A percentile compares a stretch with the other conserved stretches of the same genome.
phyloP scores from a whole-genome alignment of 2,888 invertebrate genomes.

The Antitype chi region DNA sequence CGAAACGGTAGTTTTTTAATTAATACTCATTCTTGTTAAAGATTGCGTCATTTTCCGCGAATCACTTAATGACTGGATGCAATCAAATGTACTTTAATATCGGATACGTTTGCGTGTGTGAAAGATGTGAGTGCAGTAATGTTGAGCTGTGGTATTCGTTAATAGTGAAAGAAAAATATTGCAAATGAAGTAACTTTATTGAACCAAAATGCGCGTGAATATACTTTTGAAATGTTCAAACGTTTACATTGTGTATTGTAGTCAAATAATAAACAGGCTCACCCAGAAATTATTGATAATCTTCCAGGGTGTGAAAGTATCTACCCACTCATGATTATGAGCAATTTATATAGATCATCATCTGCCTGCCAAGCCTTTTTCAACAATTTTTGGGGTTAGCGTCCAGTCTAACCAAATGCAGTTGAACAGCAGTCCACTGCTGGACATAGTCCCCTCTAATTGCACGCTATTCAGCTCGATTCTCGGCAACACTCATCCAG shows the following conservation, averaged over 20 bases:
- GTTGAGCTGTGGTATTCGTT: neutral
- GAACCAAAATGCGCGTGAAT: neutral
- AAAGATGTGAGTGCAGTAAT: neutral
- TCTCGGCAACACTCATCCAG: too few species aligned
- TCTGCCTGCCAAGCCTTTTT: too few species aligned
- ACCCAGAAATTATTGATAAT: neutral
- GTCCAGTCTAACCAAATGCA: too few species aligned
- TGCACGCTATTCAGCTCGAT: too few species aligned
- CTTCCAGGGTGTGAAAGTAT: neutral
- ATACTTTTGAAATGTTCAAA: neutral
- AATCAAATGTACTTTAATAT: slow-evolving; percentile 37
- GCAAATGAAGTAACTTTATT: neutral
- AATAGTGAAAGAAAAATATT: neutral
- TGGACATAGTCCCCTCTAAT: too few species aligned
- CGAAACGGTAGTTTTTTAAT: slow-evolving; percentile 2
- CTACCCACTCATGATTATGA: too few species aligned
- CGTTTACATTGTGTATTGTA: too few species aligned
- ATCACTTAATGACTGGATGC: slow-evolving; percentile 46
- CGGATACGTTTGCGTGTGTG: slow-evolving; percentile 24
- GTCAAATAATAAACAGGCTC: too few species aligned
- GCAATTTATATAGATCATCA: too few species aligned
- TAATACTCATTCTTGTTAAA: slow-evolving; percentile 69
- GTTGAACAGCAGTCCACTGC: too few species aligned
- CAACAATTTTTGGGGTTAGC: too few species aligned
- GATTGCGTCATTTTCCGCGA: slow-evolving; percentile 56